A percentile compares a stretch with the other conserved stretches of the same genome.
These are phyloP conservation scores for Moxostoma hubbsi DNA, from an alignment of 2,797 vertebrate species.

Conservation along the genomic window DNA sequence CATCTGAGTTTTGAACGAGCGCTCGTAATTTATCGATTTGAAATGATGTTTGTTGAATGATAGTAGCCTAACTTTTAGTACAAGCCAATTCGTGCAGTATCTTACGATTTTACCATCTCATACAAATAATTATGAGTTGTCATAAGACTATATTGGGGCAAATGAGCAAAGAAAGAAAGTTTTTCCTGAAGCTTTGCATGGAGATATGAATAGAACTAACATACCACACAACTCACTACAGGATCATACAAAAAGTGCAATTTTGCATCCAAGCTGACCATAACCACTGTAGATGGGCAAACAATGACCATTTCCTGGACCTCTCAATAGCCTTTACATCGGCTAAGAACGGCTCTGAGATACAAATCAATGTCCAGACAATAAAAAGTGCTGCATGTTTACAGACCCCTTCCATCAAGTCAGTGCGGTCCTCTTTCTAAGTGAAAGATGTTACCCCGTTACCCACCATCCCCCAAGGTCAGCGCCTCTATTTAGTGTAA, in stretches of 20 bases:
- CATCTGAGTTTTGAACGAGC: too few species aligned
- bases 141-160: not conserved
- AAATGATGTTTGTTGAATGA: too few species aligned
- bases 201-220: conserved; percentile 1
- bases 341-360: conserved; percentile 32
- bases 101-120: too few species aligned
- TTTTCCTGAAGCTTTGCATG: not conserved
- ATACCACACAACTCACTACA: not conserved
- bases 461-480: conserved; percentile 15
- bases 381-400: conserved; percentile 47
- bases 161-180: not conserved
- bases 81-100: too few species aligned
- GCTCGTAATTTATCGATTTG: too few species aligned
- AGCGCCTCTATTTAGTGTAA: conserved; percentile 16
- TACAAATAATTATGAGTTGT: too few species aligned
- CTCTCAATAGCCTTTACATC: conserved; percentile 36
- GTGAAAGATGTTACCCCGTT: not conserved
- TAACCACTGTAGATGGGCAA: conserved; percentile 23
- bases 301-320: conserved; percentile 55
- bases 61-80: too few species aligned
- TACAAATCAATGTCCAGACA: too few species aligned
- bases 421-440: conserved; percentile 33
- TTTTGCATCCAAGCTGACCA: conserved; percentile 13
- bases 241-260: not conserved
- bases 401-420: conserved; percentile 22